Evolutionary conservation across 2,113 vertebrate species (phyloP), one percentile per base, ranked within the genome.

Genomic region (Sigmodon hispidus): DNA sequence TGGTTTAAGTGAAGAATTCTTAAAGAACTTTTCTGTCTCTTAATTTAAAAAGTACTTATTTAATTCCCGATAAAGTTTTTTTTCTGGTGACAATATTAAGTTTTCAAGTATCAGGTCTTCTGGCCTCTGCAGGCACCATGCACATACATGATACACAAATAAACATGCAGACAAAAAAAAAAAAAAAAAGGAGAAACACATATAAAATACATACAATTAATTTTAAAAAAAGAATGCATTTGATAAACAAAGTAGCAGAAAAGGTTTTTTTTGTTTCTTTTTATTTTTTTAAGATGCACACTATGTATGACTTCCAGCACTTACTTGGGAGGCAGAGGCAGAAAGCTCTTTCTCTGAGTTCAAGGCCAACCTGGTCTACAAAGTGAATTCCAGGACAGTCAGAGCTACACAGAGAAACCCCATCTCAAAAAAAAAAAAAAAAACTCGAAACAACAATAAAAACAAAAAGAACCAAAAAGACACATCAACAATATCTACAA

Each of bases 41-140:
- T 91, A 88, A 76, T 84, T 76, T 96, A 97, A 96, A 92, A 96
- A 93, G 31, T 15, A 77, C 36, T 65, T 86, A 72, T 84, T 80
- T 83, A 83, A 92, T 57, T 90, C 52, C 76, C 94, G 88, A 75
- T 84, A 94, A 61, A 94, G 29, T 34, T 88, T 86, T 79, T 81
- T 87, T 90, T 65, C 6, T 93, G 36, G 88, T 34, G 94, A 92
- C n/a, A 91, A 93, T 92, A 93, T 70, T 40, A 96, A 94, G 6
- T 95, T n/a, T 57, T 79, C 48, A 36, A 11, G 34, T 11, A 21
- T 22, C 50, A 55, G 50, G 48, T 36, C 9, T 34, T 79, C 50
- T 55, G 17, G 19, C 17, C 19, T 55, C 21, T n/a, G 4, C 4
- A 55, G 31, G 29, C 17, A 79, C 76, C 45, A 77, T 45, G 15